These are phyloP conservation scores for Geodia barretti DNA, from an alignment of 37 sponge, comb jelly and placozoan species.

Conservation along the genomic window DNA sequence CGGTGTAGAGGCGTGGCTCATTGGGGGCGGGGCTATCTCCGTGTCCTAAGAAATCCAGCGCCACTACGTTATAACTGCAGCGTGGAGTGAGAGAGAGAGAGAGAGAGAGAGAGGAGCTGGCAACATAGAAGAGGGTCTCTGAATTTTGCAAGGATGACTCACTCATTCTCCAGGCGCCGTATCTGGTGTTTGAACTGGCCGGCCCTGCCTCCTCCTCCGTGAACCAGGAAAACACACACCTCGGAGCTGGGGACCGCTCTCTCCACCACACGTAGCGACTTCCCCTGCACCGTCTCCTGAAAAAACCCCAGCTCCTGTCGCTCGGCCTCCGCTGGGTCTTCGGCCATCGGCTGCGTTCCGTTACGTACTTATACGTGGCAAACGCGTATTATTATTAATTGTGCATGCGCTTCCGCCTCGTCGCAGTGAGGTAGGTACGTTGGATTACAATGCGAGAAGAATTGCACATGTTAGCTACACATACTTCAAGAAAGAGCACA, in stretches of 20 bases:
- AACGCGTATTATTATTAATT: too few species aligned
- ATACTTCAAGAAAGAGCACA: too few species aligned
- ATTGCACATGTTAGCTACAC: too few species aligned
- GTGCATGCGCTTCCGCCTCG: too few species aligned
- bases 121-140: neutral
- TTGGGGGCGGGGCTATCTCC: slow-evolving; percentile 61
- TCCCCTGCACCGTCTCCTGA: slow-evolving; percentile 35
- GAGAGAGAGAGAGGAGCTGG: too few species aligned
- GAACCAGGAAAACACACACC: slow-evolving; percentile 58
- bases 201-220: slow-evolving; percentile 77
- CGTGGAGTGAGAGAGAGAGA: neutral
- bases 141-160: neutral
- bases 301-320: slow-evolving; percentile 50
- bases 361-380: neutral
- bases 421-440: too few species aligned
- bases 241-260: slow-evolving; percentile 7
- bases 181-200: slow-evolving; percentile 76
- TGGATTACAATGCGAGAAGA: too few species aligned
- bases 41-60: slow-evolving; percentile 80
- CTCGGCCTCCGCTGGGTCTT: slow-evolving; percentile 50
- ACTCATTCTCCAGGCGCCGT: slow-evolving; percentile 25
- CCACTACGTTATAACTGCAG: slow-evolving; percentile 34
- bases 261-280: slow-evolving; percentile 37
- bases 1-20: slow-evolving; percentile 50
- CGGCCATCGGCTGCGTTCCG: neutral